Evolutionary conservation across 2,113 vertebrate species (phyloP), one percentile per base, ranked within the genome.

Genomic region (Proteles cristata): DNA sequence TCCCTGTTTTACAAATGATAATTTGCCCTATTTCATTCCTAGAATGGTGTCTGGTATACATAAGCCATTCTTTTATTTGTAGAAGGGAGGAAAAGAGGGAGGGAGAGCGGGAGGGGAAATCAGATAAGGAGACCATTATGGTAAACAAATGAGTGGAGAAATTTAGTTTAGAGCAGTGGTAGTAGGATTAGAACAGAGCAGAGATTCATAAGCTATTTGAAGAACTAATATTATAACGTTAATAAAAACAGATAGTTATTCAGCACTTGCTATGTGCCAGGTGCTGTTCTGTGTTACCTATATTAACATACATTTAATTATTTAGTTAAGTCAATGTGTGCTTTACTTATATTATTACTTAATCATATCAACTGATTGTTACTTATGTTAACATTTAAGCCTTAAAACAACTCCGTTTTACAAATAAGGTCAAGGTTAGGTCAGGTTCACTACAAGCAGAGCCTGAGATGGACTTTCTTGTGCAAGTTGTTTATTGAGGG

Each of bases 291-390:
- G 7, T 58, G 76, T 90, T 80, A 50, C 48, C 82, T 79, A 86
- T 63, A 76, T 53, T 80, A 93, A 68, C 1, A 7, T 73, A 39
- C 21, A 31, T 74, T 45, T 77, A 48, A 28, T 48, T 77, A 55
- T 71, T 77, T 83, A 31, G 65, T 89, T 26, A 35, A 65, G 31
- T 65, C 45, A 48, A 65, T 28, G 25, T 48, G 53, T 21, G 4
- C 58, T 71, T 93, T 81, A 53, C 55, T 83, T 84, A 86, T 55
- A 65, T 43, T 88, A 93, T 83, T 88, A 31, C 50, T 88, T 25
- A 35, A 58, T 73, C 39, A 21, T 55, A 48, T 68, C 10, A 83
- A 48, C 33, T 84, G 17, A 66, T 43, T 84, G 55, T 88, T 82
- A 15, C 12, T 83, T 71, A 31, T 55, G 45, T 80, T 90, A 86